phyloP scores from a whole-genome alignment of 1,140 invertebrate species.

The Caerostris darwini region DNA sequence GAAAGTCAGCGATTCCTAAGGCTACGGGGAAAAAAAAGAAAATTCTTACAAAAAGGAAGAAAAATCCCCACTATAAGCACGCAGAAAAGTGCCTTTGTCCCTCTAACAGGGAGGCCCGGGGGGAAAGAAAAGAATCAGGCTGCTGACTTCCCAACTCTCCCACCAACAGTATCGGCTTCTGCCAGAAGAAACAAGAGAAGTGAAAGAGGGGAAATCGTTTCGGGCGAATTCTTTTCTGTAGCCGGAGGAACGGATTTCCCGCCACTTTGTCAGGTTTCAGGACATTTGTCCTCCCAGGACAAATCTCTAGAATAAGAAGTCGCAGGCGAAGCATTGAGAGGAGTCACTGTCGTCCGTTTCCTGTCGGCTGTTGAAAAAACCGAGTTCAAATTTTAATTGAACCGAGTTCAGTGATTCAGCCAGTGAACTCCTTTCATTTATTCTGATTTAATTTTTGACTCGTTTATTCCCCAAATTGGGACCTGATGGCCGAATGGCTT shows the following conservation, averaged over 20 bases:
- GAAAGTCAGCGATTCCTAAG: background rate
- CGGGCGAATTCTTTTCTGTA: background rate
- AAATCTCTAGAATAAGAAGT: background rate
- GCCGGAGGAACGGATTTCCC: background rate
- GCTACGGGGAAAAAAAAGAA: background rate
- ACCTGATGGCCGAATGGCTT: background rate
- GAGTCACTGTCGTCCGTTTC: too few relatives aligned
- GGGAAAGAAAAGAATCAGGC: conserved; percentile 30
- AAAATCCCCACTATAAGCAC: background rate
- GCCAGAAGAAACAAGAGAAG: background rate
- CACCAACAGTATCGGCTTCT: conserved; percentile 2
- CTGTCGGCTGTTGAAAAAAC: background rate
- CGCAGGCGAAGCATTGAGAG: too few relatives aligned
- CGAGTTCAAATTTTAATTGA: background rate
- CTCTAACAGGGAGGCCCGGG: conserved; percentile 21
- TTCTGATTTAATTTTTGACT: too few relatives aligned
- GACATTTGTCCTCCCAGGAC: background rate
- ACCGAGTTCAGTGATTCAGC: too few relatives aligned
- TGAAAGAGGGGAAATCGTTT: conserved; percentile 6
- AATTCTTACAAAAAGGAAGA: too few relatives aligned
- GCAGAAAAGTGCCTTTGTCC: background rate
- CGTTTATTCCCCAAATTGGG: too few relatives aligned
- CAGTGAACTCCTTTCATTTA: background rate
- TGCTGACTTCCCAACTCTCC: conserved; percentile 20
- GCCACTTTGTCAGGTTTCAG: background rate